Evolutionary conservation across 2,113 vertebrate genomes (phyloP), one percentile per base, ranked within the genome.

Genomic region (Galbula dea): DNA sequence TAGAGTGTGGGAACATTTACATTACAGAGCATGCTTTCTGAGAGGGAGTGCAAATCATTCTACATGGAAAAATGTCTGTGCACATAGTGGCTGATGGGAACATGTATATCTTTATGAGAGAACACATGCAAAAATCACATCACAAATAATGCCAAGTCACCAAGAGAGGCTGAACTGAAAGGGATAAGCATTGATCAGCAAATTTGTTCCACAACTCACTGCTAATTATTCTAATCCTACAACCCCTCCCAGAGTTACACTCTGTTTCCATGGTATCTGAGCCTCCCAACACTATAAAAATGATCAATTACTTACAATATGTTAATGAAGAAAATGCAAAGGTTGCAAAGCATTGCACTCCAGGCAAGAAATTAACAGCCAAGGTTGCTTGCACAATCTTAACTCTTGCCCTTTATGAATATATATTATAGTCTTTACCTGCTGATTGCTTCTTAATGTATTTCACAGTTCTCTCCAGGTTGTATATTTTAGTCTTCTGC

Each of bases 321-420:
- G 43, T 86, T 91, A 78, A 93, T 93, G 83, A 96, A 88, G 57
- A 88, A 94, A 93, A 94, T 61, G 80, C 32, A 86, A 85, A 95
- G 65, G 73, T 96, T 93, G 90, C 7, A 7, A 94, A 92, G 57
- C 68, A 93, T 90, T 86, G 61, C 61, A 84, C 69, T 86, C 48
- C 17, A 81, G 92, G 86, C 65, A 92, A 86, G 59, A 88, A 92
- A 95, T 92, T 94, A 96, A 88, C 80, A 93, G 51, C 14, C 39
- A 23, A 85, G 62, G 29, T 62, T 83, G 45, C 75, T 82, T 89
- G 37, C 59, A 77, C 34, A 41, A 12, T 89, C 78, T 93, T 91
- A 94, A 69, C 45, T 89, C 41, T 66, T 89, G 54, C 41, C 26
- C 26, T 89, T 93, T 76, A 69, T 87, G 54, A 54, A 45, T 73